These are phyloP conservation scores for Heliconius nattereri DNA, from an alignment of 1,140 invertebrate genomes.

Conservation along the genomic window DNA sequence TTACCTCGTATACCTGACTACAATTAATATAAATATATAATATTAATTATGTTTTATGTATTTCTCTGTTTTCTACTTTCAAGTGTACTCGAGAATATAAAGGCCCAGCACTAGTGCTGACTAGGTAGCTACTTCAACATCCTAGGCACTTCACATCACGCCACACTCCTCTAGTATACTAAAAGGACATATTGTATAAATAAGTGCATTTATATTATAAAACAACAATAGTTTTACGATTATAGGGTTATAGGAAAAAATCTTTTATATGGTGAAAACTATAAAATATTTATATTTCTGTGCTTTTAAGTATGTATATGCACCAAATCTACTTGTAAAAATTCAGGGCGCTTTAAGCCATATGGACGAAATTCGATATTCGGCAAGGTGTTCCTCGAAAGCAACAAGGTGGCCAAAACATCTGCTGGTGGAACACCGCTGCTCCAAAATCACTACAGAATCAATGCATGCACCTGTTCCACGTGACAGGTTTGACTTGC, in stretches of 20 bases:
- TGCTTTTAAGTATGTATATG: not conserved
- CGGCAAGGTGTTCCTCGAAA: constrained; percentile 52
- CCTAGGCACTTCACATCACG: not conserved
- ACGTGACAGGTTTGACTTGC: constrained; percentile 10
- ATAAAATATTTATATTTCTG: not conserved
- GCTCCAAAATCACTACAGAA: constrained; percentile 59
- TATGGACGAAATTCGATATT: constrained; percentile 48
- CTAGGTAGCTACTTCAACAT: not conserved
- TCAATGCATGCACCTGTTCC: constrained; percentile 66
- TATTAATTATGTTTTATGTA: too few species aligned
- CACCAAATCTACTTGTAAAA: not conserved
- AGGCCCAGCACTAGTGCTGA: not conserved
- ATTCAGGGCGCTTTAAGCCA: constrained; percentile 8
- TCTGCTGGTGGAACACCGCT: constrained; percentile 49
- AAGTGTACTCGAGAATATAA: not conserved
- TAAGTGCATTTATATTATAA: not conserved
- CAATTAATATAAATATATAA: too few species aligned
- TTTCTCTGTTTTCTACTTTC: not conserved
- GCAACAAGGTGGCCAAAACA: constrained; percentile 63
- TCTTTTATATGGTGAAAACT: not conserved
- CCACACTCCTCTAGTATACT: not conserved
- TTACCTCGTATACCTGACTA: too few species aligned
- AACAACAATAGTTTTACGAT: not conserved
- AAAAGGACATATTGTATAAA: not conserved
- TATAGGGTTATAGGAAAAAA: not conserved